Percentiles rank a stretch among this genome's conserved stretches.
Conservation (phyloP, 2,888 invertebrate genomes). For the Trypoxylon attenuatum region DNA sequence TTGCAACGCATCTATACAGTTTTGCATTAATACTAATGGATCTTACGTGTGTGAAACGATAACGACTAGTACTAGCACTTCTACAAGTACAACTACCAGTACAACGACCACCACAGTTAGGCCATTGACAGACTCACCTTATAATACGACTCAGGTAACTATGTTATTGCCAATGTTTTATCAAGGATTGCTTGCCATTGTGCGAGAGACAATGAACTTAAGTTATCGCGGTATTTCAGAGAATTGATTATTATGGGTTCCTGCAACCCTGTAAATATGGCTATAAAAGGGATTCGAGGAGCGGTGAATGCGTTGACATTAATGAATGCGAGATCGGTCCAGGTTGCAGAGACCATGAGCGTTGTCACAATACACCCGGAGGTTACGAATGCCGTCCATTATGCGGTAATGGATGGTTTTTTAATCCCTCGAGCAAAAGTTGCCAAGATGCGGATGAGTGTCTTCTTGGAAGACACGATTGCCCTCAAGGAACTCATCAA, state of each 20-base stretch:
- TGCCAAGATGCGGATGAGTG: constrained; percentile 79
- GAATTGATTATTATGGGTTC: constrained; percentile 16
- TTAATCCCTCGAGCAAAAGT: constrained; percentile 54
- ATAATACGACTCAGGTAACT: constrained; percentile 39
- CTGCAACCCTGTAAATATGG: constrained; percentile 36
- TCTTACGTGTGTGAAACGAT: constrained; percentile 53
- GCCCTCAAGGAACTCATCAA: constrained; percentile 54
- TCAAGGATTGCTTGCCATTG: background rate
- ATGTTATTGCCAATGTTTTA: background rate
- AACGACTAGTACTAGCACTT: constrained; percentile 12
- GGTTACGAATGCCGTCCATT: constrained; percentile 73
- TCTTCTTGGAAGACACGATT: constrained; percentile 76
- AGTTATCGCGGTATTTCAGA: background rate
- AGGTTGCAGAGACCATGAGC: constrained; percentile 69
- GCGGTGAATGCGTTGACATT: constrained; percentile 74
- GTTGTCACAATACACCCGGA: constrained; percentile 75
- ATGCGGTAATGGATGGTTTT: constrained; percentile 66
- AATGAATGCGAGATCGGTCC: constrained; percentile 76
- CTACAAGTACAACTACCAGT: constrained; percentile 9
- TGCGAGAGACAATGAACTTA: background rate
- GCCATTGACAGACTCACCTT: background rate
- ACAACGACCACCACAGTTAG: constrained; percentile 17
- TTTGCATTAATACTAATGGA: constrained; percentile 61
- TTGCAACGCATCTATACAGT: constrained; percentile 73
- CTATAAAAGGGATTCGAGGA: constrained; percentile 30